Evolutionary conservation across 2,113 vertebrate genomes (phyloP), one percentile per base, ranked within the genome.

Genomic region (Bubo scandiacus): DNA sequence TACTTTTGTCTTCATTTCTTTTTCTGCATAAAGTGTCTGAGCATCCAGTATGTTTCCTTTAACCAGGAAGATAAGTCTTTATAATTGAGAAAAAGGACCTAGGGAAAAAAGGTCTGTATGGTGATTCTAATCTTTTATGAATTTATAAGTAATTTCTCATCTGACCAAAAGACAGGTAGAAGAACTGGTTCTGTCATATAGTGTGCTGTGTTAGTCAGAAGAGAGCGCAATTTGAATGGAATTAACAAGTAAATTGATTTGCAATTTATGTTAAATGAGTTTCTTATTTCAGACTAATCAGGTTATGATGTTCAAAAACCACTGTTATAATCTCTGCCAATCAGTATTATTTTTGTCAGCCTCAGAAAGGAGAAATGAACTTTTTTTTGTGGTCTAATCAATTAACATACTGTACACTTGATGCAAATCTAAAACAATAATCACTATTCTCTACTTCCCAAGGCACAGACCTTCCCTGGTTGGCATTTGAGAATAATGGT

Each of bases 221-320:
- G 61, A 92, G 8, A 71, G 6, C 29, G 7, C 42, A 84, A 81
- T 84, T 70, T 79, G 59, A 68, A 83, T 42, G 58, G 52, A 84
- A 94, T 70, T 94, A 94, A 78, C 26, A 74, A 88, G 21, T 4
- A 95, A 87, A 91, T 78, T 89, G 52, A 86, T 91, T 81, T 86
- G 26, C 15, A 15, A 9, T 74, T 81, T 74, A 54, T n/a, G 26
- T 58, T 92, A 86, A 94, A 81, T 81, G 2, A 88, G 54, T 81
- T 94, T 88, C 75, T 74, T 90, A 7, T 54, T 84, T 62, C 51
- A 42, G 51, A 51, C 29, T 81, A 81, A 81, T 74, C 23, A 78
- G 21, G 38, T 71, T 79, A 84, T 63, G 32, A 81, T 84, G 22
- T 86, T 94, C 63, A 81, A 86, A 86, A 92, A 4, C 3, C 16